A percentile compares a stretch with the other conserved stretches of the same genome.
Conservation (phyloP, 1,140 invertebrate genomes). For the Atta texana region DNA sequence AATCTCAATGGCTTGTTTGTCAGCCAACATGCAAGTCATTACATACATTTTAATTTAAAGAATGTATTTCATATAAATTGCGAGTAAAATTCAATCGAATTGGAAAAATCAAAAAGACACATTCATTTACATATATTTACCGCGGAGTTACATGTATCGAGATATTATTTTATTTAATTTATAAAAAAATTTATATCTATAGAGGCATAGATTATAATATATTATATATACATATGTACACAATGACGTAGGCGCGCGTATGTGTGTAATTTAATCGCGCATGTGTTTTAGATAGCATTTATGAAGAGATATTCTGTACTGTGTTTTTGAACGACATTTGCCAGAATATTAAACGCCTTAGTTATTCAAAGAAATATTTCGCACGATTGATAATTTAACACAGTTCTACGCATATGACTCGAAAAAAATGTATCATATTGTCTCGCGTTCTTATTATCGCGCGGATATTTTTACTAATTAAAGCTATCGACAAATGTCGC, state of each 20-base stretch:
- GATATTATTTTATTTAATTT: constrained; percentile 70
- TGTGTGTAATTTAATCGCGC: constrained; percentile 60
- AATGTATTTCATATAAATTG: background rate
- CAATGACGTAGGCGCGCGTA: background rate
- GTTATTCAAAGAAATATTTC: constrained; percentile 9
- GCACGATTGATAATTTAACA: background rate
- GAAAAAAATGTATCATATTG: background rate
- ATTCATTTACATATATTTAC: background rate
- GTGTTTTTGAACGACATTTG: constrained; percentile 15
- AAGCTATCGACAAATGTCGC: constrained; percentile 6
- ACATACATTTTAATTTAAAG: background rate
- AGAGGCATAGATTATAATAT: constrained; percentile 25
- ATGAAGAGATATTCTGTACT: background rate
- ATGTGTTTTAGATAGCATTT: constrained; percentile 27
- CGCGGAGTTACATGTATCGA: background rate
- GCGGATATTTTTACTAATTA: constrained; percentile 4
- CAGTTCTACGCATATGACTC: background rate
- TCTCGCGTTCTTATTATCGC: constrained; percentile 7
- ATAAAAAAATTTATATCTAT: constrained; percentile 59
- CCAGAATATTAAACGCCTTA: background rate
- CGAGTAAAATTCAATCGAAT: background rate
- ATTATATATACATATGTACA: constrained; percentile 1
- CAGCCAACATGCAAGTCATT: constrained; percentile 1
- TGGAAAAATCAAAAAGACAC: background rate
- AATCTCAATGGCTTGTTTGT: constrained; percentile 1